Evolutionary conservation across 2,888 invertebrate genomes (phyloP).

Genomic region (Zygaena filipendulae): DNA sequence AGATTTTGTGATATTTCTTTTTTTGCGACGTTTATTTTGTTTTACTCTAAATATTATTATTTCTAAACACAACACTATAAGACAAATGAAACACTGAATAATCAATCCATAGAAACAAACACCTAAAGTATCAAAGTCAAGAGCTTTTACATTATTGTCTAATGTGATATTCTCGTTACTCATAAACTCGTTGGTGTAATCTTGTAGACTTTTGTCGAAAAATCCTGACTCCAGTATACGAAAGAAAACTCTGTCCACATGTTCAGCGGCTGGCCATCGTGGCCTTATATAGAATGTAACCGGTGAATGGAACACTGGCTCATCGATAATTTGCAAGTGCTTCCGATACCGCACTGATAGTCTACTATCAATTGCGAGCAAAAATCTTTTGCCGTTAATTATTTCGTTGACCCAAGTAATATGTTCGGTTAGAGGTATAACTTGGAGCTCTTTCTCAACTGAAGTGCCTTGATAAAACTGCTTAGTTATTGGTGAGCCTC

Average conservation of each 20-base stretch:
- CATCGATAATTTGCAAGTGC: slow-evolving; percentile 26
- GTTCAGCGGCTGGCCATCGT: slow-evolving; percentile 31
- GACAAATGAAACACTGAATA: slow-evolving; percentile 23
- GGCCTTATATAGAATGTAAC: slow-evolving; percentile 30
- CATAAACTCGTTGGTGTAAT: slow-evolving; percentile 13
- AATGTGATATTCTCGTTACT: slow-evolving; percentile 5
- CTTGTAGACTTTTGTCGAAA: slow-evolving; percentile 17
- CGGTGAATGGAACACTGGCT: slow-evolving; percentile 21
- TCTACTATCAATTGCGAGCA: slow-evolving; percentile 23
- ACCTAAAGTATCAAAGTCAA: slow-evolving; percentile 23
- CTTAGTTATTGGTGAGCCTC: slow-evolving; percentile 24
- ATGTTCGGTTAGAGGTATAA: slow-evolving; percentile 18
- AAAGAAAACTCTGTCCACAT: slow-evolving; percentile 20
- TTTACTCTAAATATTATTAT: no score
- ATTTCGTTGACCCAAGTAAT: slow-evolving; percentile 20
- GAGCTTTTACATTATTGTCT: slow-evolving; percentile 12
- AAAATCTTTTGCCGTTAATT: slow-evolving; percentile 26
- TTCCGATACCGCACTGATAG: slow-evolving; percentile 17
- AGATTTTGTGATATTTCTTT: no score
- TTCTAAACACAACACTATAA: slow-evolving; percentile 25
- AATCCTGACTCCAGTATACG: slow-evolving; percentile 29
- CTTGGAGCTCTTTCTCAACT: slow-evolving; percentile 20
- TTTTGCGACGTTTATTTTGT: no score
- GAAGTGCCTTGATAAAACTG: slow-evolving; percentile 24
- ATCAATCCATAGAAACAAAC: slow-evolving; percentile 32